Conservation (phyloP, 2,888 invertebrate genomes). For the Euplexia lucipara region DNA sequence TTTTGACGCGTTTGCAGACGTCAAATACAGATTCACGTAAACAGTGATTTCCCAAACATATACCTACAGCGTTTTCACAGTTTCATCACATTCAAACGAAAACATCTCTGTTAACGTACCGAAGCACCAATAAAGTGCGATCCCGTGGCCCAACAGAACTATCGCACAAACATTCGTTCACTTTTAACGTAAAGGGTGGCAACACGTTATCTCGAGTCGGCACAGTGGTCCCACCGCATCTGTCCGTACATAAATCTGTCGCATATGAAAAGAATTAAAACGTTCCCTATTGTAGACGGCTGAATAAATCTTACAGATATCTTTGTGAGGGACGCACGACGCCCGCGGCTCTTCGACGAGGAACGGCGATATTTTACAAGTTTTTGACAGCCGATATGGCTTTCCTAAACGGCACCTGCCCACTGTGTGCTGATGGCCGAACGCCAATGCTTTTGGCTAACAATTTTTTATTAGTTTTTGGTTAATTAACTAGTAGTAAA, state of each 20-base stretch:
- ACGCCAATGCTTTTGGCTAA: constrained; percentile 57
- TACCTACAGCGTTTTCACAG: neutral
- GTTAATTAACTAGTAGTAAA: constrained; percentile 46
- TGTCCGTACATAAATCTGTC: constrained; percentile 90
- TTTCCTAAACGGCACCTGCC: constrained; percentile 90
- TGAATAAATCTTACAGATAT: constrained; percentile 90
- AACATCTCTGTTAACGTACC: constrained; percentile 39
- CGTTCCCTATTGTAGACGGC: constrained; percentile 89
- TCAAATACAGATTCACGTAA: no score
- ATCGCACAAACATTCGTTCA: constrained; percentile 67
- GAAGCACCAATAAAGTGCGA: constrained; percentile 46
- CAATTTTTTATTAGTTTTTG: constrained; percentile 40
- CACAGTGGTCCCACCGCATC: constrained; percentile 80
- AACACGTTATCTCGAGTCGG: constrained; percentile 76
- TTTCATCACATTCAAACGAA: constrained; percentile 24
- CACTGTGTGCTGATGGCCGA: constrained; percentile 71
- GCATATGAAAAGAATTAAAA: constrained; percentile 91
- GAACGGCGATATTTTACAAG: constrained; percentile 92
- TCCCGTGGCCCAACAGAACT: constrained; percentile 58
- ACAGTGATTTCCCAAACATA: no score
- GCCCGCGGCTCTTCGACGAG: constrained; percentile 83
- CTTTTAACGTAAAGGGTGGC: constrained; percentile 77
- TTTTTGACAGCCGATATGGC: constrained; percentile 93
- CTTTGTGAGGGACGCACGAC: constrained; percentile 87
- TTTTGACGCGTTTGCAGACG: no score